A percentile compares a stretch with the other conserved stretches of the same genome.
Conservation (phyloP, 2,888 invertebrate genomes). For the Digitonthophagus gazella region DNA sequence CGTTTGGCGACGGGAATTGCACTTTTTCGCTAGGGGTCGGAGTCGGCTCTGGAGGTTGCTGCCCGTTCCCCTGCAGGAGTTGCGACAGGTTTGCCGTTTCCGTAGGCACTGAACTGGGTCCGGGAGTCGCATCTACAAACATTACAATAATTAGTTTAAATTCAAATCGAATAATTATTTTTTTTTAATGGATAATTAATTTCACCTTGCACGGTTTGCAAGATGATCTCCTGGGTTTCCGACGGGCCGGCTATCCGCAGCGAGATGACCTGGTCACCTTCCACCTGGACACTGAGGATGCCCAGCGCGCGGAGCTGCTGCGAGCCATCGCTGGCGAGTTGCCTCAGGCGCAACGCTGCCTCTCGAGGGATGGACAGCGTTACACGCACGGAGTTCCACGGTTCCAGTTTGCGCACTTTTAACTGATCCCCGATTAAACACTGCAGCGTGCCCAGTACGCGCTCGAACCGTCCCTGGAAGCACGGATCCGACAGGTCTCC, state of each 20-base stretch:
- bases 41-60: not conserved
- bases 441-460: conserved; percentile 75
- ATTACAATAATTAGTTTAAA: conserved; percentile 4
- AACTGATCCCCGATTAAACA: conserved; percentile 63
- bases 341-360: conserved; percentile 87
- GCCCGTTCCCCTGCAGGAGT: conserved; percentile 25
- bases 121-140: conserved; percentile 26
- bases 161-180: not conserved
- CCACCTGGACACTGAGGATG: conserved; percentile 92
- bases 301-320: conserved; percentile 87
- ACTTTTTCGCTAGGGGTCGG: conserved; percentile 42
- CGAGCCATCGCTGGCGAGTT: conserved; percentile 89
- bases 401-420: conserved; percentile 81
- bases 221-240: conserved; percentile 69
- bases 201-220: conserved; percentile 55
- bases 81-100: conserved; percentile 29
- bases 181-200: conserved; percentile 16
- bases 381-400: conserved; percentile 97
- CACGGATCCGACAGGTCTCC: conserved; percentile 86
- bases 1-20: conserved; percentile 72
- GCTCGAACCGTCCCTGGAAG: conserved; percentile 77
- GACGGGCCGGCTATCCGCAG: conserved; percentile 64
- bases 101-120: conserved; percentile 23
- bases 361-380: conserved; percentile 96
- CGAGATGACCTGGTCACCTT: conserved; percentile 79